Base-by-base conservation (phyloP, 2,797 vertebrate species). In the Apodemus agrarius region DNA sequence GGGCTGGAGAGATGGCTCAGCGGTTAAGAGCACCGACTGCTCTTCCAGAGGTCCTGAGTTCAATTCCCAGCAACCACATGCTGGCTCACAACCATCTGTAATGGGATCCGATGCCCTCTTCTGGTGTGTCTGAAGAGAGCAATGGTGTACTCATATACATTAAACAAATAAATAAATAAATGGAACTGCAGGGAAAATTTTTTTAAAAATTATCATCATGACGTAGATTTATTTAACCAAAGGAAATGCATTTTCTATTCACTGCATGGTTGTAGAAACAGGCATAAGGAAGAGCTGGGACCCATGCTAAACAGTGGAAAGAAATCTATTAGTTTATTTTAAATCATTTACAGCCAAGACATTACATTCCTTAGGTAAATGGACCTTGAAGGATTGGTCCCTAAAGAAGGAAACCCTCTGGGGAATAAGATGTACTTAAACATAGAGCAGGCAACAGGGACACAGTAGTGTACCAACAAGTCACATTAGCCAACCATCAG, bases 291-390 rank as follows among this genome's bases (percentile, higher is more conserved):
- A 46, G 13, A 40, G 12, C 4, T 17, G 65, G 43, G 91, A 22
- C 63, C 19, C 57, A 87, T 29, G 12, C 46, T 86, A 74, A 95
- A 69, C 69, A 83, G 88, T 26, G 3, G 83, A 74, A 94, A 59
- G 52, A 43, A 96, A 94, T 76, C 79, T 83, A 65, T 46, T 89
- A 74, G 54, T 78, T 93, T 80, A 93, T 80, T 91, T 93, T 85
- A 96, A 92, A 96, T 85, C 82, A 90, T 89, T 94, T 72, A 82
- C 61, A 89, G 93, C 29, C 96, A 97, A 95, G 63, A 93, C 79
- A 95, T 52, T 86, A 65, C 57, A 96, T 86, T 91, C 49, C 82
- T 96, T 78, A 85, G 85, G 81, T 95, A 91, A 96, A 90, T 83
- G 40, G 74, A 75, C 95, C 92, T 92, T 43, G 6, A 2, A 89